Conservation (phyloP, 2,888 invertebrate species). For the Cantharis rustica region DNA sequence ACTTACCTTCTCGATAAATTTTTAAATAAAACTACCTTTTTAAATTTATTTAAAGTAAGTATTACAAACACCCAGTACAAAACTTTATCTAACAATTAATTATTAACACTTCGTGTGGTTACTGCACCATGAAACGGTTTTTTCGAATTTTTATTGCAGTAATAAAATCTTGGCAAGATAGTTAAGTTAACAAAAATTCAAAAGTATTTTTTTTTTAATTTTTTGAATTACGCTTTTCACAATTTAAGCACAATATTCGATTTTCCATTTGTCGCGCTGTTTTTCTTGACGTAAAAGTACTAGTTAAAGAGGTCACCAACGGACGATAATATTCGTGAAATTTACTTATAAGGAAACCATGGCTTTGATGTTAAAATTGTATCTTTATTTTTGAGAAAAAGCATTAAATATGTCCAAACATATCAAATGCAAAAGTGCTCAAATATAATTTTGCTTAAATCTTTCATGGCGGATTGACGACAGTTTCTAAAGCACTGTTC, state of each 20-base stretch:
- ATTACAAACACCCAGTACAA: not conserved
- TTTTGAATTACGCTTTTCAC: not conserved
- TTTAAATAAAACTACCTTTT: not conserved
- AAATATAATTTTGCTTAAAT: not conserved
- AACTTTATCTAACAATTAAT: not conserved
- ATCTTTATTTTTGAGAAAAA: not conserved
- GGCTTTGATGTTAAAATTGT: not conserved
- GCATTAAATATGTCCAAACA: constrained; percentile 21
- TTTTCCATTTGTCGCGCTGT: not conserved
- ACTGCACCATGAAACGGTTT: not conserved
- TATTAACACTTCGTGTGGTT: not conserved
- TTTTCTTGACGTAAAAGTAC: not conserved
- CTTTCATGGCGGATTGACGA: not conserved
- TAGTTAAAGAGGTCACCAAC: not conserved
- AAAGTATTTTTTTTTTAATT: not conserved
- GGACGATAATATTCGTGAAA: not conserved
- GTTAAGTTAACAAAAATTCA: not conserved
- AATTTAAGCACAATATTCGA: not conserved
- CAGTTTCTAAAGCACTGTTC: not conserved
- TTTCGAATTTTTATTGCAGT: not conserved
- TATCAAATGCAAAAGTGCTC: constrained; percentile 23
- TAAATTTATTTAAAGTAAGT: not conserved
- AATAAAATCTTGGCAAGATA: not conserved
- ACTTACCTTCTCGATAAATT: not conserved
- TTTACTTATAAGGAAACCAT: not conserved